Base-by-base conservation (phyloP, 2,113 vertebrate species). In the Paratilapia polleni region DNA sequence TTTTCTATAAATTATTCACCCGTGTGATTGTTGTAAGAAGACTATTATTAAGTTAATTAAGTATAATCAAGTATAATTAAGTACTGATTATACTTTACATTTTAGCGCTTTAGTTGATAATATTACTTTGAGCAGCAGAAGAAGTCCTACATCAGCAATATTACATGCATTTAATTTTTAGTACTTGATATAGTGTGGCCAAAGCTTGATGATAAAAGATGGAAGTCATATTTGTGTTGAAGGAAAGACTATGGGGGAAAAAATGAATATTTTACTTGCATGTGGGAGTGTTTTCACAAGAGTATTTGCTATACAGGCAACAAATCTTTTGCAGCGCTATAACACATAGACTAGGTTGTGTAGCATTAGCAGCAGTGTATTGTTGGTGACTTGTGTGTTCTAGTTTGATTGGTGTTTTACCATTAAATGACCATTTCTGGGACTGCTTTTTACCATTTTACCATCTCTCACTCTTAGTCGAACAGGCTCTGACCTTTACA, bases 11-110 rank as follows among this genome's bases (percentile, higher is more conserved):
- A 91, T 83, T 61, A 86, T 79, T 82, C 82, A 82, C 70, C 66
- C 74, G n/a, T 70, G 77, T 80, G 66, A 87, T 60, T 83, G 19
- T 56, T 58, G 20, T 70, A 80, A 77, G 20, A 85, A 91, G 38
- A 77, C 76, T 58, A 47, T 82, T 80, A 86, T 84, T 81, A 74
- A 85, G 83, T 70, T 82, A 85, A 89, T 83, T 84, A 77, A 70
- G 77, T 64, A 78, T 84, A 68, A 90, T 90, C 49, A 74, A 88
- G 82, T 77, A 36, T 86, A 81, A 85, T 88, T 76, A 80, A 80
- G 57, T 57, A 47, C 77, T 80, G 81, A 89, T 87, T 87, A 85
- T 79, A 89, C 83, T 87, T 88, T 88, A 80, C 49, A 87, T 88
- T 83, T 80, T 3, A 47, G 20, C 49, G 79, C 60, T 87, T 76